These are phyloP conservation scores for Eurystomus gularis DNA, from an alignment of 2,113 vertebrate genomes.

Conservation along the genomic window DNA sequence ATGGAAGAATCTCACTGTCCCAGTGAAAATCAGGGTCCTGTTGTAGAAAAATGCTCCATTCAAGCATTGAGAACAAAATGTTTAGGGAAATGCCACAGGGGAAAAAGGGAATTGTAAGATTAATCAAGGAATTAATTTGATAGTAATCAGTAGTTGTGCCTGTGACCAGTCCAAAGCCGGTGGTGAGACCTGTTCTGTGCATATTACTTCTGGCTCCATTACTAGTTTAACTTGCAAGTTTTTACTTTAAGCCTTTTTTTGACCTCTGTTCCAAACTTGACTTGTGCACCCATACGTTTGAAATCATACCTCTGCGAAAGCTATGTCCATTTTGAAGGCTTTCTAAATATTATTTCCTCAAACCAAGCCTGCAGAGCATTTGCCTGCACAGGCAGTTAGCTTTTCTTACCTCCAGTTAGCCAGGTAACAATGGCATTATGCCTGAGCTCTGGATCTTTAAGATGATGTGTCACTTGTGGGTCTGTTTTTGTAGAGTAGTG, in stretches of 20 bases:
- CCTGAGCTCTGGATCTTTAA: background rate
- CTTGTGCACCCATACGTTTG: background rate
- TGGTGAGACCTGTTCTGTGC: background rate
- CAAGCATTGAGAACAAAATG: background rate
- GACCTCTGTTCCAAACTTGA: background rate
- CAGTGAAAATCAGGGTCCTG: background rate
- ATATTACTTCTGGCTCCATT: background rate
- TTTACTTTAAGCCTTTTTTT: background rate
- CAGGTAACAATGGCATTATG: background rate
- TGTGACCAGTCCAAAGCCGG: background rate
- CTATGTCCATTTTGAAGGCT: background rate
- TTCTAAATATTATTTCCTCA: background rate
- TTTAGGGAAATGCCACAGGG: rapidly evolving
- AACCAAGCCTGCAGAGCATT: background rate
- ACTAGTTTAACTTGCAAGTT: background rate
- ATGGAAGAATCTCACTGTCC: background rate
- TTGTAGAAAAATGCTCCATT: background rate
- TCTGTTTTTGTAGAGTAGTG: background rate
- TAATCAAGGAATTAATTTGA: background rate
- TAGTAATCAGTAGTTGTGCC: background rate
- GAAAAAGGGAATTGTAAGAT: background rate
- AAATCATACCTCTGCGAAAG: background rate
- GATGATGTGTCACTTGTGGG: background rate
- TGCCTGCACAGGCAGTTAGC: background rate
- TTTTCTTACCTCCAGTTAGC: background rate